phyloP scores from a whole-genome alignment of 2,797 vertebrate species.

The Mallotus villosus region DNA sequence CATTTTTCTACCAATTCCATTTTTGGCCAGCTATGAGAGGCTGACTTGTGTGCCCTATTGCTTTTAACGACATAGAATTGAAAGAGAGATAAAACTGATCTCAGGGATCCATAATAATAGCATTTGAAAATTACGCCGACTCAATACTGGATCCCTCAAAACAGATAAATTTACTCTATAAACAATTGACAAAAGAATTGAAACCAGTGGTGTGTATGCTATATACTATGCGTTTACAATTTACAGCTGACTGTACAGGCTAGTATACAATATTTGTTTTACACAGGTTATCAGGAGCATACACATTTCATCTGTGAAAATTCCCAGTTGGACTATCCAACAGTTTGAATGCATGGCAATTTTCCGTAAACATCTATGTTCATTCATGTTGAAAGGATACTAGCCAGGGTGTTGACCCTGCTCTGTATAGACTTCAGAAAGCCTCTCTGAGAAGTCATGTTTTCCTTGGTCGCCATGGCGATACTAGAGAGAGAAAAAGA shows the following conservation, averaged over 20 bases:
- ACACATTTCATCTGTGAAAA: no score
- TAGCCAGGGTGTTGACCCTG: constrained; percentile 97
- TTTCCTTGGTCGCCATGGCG: constrained; percentile 99
- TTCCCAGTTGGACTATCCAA: no score
- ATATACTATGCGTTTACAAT: background rate
- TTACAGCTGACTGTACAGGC: no score
- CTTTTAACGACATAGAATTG: background rate
- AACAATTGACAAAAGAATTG: background rate
- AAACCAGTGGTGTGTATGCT: background rate
- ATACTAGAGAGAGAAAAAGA: constrained; percentile 75
- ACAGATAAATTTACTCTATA: background rate
- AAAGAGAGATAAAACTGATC: background rate
- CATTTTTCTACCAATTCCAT: background rate
- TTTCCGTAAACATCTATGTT: no score
- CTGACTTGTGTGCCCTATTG: background rate
- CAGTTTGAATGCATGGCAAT: no score
- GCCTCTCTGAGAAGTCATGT: constrained; percentile 96
- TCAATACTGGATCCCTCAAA: background rate
- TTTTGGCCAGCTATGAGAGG: background rate
- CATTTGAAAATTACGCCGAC: background rate
- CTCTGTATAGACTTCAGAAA: constrained; percentile 96
- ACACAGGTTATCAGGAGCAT: no score
- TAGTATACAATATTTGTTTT: no score
- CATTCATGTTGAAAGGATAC: constrained; percentile 84
- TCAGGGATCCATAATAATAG: background rate